These are phyloP conservation scores for Mionectes macconnelli DNA, from an alignment of 2,113 vertebrate genomes.

Conservation along the genomic window DNA sequence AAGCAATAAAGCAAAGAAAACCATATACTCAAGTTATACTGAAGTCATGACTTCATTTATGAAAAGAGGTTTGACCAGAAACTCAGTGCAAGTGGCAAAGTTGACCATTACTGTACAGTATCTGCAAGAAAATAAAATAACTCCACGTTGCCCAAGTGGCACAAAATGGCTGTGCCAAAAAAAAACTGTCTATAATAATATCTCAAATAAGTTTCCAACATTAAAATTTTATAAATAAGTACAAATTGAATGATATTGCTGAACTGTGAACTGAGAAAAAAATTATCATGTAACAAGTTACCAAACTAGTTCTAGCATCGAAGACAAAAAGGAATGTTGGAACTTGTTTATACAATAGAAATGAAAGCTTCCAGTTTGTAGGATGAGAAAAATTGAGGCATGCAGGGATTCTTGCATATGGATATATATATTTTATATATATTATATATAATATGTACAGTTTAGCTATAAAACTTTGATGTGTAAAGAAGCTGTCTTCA, in stretches of 20 bases:
- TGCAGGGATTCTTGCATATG: slow-evolving; percentile 96
- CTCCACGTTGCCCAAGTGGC: slow-evolving; percentile 82
- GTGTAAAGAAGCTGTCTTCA: slow-evolving; percentile 90
- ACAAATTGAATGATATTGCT: slow-evolving; percentile 88
- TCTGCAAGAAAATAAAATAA: slow-evolving; percentile 73
- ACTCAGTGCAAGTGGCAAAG: slow-evolving; percentile 87
- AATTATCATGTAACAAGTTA: slow-evolving; percentile 75
- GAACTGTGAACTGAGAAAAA: slow-evolving; percentile 75
- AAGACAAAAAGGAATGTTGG: slow-evolving; percentile 98
- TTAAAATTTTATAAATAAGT: slow-evolving; percentile 82
- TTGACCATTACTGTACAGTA: slow-evolving; percentile 81
- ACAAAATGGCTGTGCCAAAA: slow-evolving; percentile 64
- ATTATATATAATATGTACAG: slow-evolving; percentile 89
- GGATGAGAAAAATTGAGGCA: slow-evolving; percentile 87
- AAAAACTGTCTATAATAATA: slow-evolving; percentile 66
- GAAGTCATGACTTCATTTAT: slow-evolving; percentile 81
- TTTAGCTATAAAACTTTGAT: slow-evolving; percentile 88
- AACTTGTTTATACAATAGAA: slow-evolving; percentile 85
- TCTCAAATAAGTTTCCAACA: slow-evolving; percentile 82
- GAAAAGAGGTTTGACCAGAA: slow-evolving; percentile 83
- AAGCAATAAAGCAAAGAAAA: slow-evolving; percentile 80
- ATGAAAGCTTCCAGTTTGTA: slow-evolving; percentile 86
- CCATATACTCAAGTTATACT: slow-evolving; percentile 79
- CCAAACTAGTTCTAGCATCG: slow-evolving; percentile 80
- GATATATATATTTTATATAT: slow-evolving; percentile 85